Evolutionary conservation across 2,113 vertebrate species (phyloP).

Genomic region (Pseudopodoces humilis): DNA sequence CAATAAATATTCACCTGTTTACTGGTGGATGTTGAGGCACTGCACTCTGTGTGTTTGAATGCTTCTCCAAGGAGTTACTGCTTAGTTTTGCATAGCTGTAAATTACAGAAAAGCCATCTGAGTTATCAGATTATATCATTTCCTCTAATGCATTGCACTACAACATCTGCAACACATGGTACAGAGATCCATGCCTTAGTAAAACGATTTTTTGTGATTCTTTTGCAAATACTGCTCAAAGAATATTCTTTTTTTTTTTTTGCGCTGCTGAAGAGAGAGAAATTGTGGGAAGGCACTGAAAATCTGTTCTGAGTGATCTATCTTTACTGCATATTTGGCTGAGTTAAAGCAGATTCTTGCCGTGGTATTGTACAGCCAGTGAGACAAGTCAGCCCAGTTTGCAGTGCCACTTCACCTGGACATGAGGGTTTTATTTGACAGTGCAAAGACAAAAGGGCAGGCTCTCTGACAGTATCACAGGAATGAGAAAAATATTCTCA

Average conservation of each 20-base stretch:
- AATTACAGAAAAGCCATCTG: not conserved
- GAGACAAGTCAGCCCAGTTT: not conserved
- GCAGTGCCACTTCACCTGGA: not conserved
- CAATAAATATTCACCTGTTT: not conserved
- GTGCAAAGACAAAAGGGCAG: not conserved
- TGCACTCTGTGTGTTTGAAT: not conserved
- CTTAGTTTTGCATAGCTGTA: not conserved
- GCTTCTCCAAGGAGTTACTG: not conserved
- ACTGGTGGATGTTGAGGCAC: too few species aligned
- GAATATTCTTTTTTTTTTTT: not conserved
- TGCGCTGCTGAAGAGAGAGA: not conserved
- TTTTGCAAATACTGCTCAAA: not conserved
- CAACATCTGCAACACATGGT: not conserved
- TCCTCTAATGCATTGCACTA: not conserved
- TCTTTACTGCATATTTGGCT: not conserved
- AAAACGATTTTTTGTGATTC: not conserved
- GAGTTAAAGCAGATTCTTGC: not conserved
- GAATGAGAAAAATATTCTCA: not conserved
- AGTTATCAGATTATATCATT: not conserved
- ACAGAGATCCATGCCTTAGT: not conserved
- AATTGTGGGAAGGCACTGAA: not conserved
- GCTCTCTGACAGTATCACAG: not conserved
- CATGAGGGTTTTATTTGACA: not conserved
- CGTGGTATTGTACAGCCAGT: not conserved
- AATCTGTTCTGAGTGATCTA: not conserved